Base-by-base conservation (phyloP, 1,140 invertebrate genomes). In the Drosophila kanapiae region DNA sequence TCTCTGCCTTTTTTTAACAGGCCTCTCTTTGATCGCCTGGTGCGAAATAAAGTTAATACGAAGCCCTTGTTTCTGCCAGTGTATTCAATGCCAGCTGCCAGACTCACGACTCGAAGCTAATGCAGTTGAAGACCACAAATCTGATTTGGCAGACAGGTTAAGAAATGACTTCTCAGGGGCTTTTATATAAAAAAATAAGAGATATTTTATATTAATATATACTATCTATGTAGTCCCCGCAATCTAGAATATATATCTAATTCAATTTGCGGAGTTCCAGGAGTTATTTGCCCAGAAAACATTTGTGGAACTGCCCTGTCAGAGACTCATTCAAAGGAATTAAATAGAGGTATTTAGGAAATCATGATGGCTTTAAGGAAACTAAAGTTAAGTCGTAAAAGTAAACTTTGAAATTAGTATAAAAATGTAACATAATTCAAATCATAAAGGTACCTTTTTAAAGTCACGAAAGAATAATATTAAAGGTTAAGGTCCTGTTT, bases 81-180 rank as follows among this genome's bases (percentile, higher is more conserved):
- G 33, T 54, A 54, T 9, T 6, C 11, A 3, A 2, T 37, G 29
- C 31, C 29, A 38, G 23, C 7, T 58, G 27, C 35, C 54, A 33
- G 54, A 40, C 49, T n/a, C 11, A 58, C 27, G 4, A 16, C n/a
- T 27, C n/a, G 16, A 18, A 35, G 60, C 27, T 49, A 48, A 68
- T 33, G 64, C 64, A 68, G 27, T 38, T 49, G n/a, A 67, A 47
- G 10, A 10, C 64, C 43, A 27, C 64, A 38, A 65, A 67, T 64
- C 60, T 63, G 64, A 62, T 47, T 65, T 65, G 43, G 64, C 42
- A 45, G 59, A 38, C 31, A 37, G 43, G 33, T 35, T 35, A 48
- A 64, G 60, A 27, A 48, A 48, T 47, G 42, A 31, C 16, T 47
- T 37, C 16, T 31, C 2, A 6, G 33, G 11, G 7, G 14, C 23